These are phyloP conservation scores for Styela clava DNA, from an alignment of 23 tunicate genomes.

Conservation along the genomic window DNA sequence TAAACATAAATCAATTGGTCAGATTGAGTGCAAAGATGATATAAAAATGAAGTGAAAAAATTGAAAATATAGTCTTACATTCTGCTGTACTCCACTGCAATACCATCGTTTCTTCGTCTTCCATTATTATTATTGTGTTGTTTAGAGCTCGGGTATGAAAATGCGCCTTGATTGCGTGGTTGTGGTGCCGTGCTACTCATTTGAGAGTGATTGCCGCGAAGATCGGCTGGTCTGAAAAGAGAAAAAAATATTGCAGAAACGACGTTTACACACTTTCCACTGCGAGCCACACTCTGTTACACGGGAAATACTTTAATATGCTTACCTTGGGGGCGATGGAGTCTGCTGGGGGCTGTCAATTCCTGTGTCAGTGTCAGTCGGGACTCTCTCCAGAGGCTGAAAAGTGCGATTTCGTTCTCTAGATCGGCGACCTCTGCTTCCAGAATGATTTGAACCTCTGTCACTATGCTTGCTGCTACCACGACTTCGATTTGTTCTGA, in stretches of 20 bases:
- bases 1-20: neutral
- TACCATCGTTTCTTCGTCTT: conserved; percentile 18
- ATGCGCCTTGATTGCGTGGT: neutral
- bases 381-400: conserved; percentile 25
- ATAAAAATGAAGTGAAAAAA: neutral
- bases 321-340: conserved; percentile 49
- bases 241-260: neutral
- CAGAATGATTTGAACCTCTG: conserved; percentile 44
- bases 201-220: neutral
- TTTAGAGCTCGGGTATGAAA: neutral
- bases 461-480: conserved; percentile 48
- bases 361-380: conserved; percentile 58
- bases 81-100: conserved; percentile 21
- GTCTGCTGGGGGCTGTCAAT: conserved; percentile 57
- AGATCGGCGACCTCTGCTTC: conserved; percentile 55
- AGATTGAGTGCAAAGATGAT: too few species aligned
- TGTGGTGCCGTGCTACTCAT: neutral
- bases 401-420: conserved; percentile 31
- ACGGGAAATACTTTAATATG: too few species aligned
- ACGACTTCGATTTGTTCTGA: conserved; percentile 51
- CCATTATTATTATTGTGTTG: neutral
- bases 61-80: neutral
- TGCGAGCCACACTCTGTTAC: too few species aligned
- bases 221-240: neutral
- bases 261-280: too few species aligned